Percentiles rank a stretch among this genome's conserved stretches.
Conservation (phyloP, 2,888 invertebrate genomes). For the Oxyteleia sp. region DNA sequence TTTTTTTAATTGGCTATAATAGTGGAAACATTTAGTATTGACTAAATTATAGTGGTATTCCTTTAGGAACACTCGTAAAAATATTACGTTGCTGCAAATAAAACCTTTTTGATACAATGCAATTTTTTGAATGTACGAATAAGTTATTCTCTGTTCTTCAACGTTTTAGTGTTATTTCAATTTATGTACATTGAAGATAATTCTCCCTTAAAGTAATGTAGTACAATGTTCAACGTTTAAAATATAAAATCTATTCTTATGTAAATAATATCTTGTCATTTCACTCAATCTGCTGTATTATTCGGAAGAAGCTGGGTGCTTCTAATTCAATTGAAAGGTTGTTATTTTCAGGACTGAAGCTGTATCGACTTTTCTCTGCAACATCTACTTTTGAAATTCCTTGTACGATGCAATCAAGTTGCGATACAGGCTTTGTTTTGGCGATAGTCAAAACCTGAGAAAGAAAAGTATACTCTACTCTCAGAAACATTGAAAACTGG, state of each 20-base stretch:
- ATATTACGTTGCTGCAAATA: too few relatives aligned
- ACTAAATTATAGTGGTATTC: too few relatives aligned
- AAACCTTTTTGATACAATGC: too few relatives aligned
- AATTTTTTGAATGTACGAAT: too few relatives aligned
- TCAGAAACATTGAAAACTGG: conserved; percentile 73
- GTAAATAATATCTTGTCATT: conserved; percentile 10
- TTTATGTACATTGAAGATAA: not conserved
- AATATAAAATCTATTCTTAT: conserved; percentile 5
- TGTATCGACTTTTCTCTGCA: conserved; percentile 19
- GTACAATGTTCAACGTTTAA: not conserved
- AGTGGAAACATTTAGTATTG: too few relatives aligned
- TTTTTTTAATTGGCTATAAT: too few relatives aligned
- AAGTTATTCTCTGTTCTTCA: too few relatives aligned
- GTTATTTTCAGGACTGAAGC: conserved; percentile 10
- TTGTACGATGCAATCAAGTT: conserved; percentile 41
- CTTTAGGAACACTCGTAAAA: too few relatives aligned
- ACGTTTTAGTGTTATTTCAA: not conserved
- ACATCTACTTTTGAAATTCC: conserved; percentile 23
- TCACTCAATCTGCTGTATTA: not conserved
- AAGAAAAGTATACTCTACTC: conserved; percentile 58
- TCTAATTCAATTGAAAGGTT: conserved; percentile 14
- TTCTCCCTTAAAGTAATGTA: not conserved
- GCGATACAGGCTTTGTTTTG: conserved; percentile 62
- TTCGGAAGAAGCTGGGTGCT: not conserved
- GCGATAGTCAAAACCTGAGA: conserved; percentile 57